phyloP scores from a whole-genome alignment of 2,113 vertebrate species.

The Daphoenositta chrysoptera region DNA sequence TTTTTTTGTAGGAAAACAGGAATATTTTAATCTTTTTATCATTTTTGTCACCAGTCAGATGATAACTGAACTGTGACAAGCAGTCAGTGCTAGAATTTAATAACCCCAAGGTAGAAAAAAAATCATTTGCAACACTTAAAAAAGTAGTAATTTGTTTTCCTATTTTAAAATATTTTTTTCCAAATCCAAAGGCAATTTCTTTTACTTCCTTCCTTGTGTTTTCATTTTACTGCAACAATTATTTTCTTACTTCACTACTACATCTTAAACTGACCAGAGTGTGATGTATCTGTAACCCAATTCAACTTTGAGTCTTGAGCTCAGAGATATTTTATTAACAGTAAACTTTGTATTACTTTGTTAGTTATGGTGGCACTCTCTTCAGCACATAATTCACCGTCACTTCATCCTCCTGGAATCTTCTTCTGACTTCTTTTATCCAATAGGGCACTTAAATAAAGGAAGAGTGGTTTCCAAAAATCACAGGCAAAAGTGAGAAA shows the following conservation, averaged over 20 bases:
- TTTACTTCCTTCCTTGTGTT: not conserved
- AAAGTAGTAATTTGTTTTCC: not conserved
- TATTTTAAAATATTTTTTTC: not conserved
- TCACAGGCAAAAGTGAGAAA: not conserved
- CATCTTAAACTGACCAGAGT: not conserved
- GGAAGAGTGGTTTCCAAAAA: not conserved
- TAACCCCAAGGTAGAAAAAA: not conserved
- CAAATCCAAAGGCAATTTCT: not conserved
- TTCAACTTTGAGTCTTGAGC: not conserved
- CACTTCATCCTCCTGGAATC: not conserved
- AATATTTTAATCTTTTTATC: not conserved
- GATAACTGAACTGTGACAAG: not conserved
- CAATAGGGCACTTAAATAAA: not conserved
- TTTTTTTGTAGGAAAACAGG: not conserved
- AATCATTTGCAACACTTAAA: accelerated
- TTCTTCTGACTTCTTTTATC: not conserved
- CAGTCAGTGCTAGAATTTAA: not conserved
- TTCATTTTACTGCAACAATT: not conserved
- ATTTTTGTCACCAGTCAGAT: not conserved
- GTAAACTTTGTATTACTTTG: not conserved
- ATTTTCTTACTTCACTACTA: not conserved
- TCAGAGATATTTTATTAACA: not conserved
- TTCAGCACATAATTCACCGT: not conserved
- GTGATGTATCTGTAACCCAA: not conserved
- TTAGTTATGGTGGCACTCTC: not conserved